Evolutionary conservation across 2,113 vertebrate species (phyloP), one percentile per base, ranked within the genome.

Genomic region (Rhabdornis inornatus): DNA sequence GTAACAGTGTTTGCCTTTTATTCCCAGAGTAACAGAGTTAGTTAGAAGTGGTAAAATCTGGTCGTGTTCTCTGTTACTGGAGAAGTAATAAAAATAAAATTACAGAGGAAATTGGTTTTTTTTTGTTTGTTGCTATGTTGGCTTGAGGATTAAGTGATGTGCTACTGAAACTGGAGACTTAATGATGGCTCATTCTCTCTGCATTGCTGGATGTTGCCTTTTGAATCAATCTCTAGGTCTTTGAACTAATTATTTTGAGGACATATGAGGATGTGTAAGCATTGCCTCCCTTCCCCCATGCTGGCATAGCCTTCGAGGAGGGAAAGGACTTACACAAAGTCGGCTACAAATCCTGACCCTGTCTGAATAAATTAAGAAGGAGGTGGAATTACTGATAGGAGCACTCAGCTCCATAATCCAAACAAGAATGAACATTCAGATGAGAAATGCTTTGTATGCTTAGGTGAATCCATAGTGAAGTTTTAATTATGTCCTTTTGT

Each of bases 1-100:
- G 79, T 76, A 83, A 37, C 57, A 69, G 61, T 64, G 80, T 86
- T 96, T 94, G 71, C 88, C 70, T 95, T 93, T 83, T 94, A 81
- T 92, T 92, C 60, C 71, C 80, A 60, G 33, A 80, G 52, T 52
- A 93, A 49, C 52, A 74, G 55, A 86, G 47, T 77, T 60, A 90
- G 59, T 89, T 95, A 89, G 59, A 35, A 83, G 47, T 94, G 80
- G 57, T 80, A 87, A 94, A 87, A 83, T 89, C 47, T 75, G 47
- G 59, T 76, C 49, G 42, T 77, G 53, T 68, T 88, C 55, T 82
- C 57, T 80, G 56, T 78, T 85, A 52, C 37, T 68, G 77, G 27
- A 33, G 69, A 70, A 83, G 40, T 69, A 76, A 74, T 92, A 86
- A 94, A 93, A 96, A 77, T 55, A 50, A 82, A 93, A 89, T 44